These are phyloP conservation scores for Sarcophilus harrisii DNA, from an alignment of 2,797 vertebrate species.

Conservation along the genomic window DNA sequence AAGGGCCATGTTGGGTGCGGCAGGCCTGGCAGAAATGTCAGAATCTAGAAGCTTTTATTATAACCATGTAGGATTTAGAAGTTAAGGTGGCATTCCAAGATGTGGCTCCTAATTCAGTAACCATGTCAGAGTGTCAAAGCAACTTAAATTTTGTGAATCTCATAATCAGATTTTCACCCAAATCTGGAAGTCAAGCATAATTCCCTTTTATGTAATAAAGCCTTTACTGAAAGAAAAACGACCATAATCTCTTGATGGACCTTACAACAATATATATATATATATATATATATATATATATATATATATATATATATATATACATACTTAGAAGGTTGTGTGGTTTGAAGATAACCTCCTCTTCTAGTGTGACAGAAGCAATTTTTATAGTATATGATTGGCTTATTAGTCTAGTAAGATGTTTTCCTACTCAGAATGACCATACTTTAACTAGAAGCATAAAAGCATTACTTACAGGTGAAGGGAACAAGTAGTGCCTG, in stretches of 20 bases:
- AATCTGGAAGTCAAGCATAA: constrained; percentile 90
- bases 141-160: constrained; percentile 99
- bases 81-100: constrained; percentile 98
- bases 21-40: constrained; percentile 91
- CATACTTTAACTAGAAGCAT: constrained; percentile 41
- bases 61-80: constrained; percentile 98
- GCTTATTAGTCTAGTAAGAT: constrained; percentile 76
- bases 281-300: too few species aligned
- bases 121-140: constrained; percentile 96
- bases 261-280: constrained; percentile 86
- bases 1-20: constrained; percentile 84
- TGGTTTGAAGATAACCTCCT: constrained; percentile 77
- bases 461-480: constrained; percentile 61
- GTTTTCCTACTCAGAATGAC: constrained; percentile 69
- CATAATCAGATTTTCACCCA: constrained; percentile 95
- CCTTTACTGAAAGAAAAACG: constrained; percentile 75
- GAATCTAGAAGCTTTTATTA: constrained; percentile 97
- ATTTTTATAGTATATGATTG: constrained; percentile 70
- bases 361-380: constrained; percentile 69
- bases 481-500: constrained; percentile 58
- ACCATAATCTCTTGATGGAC: constrained; percentile 79
- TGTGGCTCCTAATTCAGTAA: constrained; percentile 97
- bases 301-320: too few species aligned
- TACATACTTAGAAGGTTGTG: constrained; percentile 72
- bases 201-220: constrained; percentile 70